Conservation (phyloP, 2,888 invertebrate genomes). For the Zaprionus bogoriensis region DNA sequence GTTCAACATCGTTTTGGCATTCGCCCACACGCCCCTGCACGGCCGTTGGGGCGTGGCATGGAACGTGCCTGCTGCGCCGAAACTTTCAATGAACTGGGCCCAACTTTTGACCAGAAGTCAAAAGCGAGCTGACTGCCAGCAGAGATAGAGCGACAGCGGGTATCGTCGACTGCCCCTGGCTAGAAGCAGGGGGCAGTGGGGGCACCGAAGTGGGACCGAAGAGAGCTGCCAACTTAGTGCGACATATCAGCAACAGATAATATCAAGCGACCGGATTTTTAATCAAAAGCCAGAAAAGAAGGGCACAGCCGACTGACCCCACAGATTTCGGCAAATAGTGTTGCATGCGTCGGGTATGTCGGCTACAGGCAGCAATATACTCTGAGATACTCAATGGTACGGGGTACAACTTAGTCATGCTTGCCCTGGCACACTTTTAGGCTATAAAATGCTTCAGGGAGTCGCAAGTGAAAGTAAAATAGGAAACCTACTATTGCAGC, state of each 20-base stretch:
- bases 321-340: conserved; percentile 10
- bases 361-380: too few species aligned
- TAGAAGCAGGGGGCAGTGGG: not conserved
- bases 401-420: not conserved
- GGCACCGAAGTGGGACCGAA: not conserved
- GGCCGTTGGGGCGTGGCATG: conserved; percentile 33
- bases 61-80: conserved; percentile 51
- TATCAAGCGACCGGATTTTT: conserved; percentile 46
- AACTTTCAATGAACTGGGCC: conserved; percentile 58
- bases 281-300: conserved; percentile 47
- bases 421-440: not conserved
- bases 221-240: not conserved
- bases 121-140: conserved; percentile 3
- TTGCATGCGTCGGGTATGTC: too few species aligned
- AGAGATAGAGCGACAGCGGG: not conserved
- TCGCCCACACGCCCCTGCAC: not conserved
- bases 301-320: conserved; percentile 17
- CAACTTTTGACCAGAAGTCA: conserved; percentile 45
- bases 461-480: too few species aligned
- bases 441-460: too few species aligned
- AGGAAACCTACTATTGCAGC: too few species aligned
- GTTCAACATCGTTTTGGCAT: conserved; percentile 18
- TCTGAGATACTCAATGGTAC: not conserved
- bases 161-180: too few species aligned
- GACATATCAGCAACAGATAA: conserved; percentile 52